phyloP scores from a whole-genome alignment of 2,797 vertebrate genomes.

The Oophaga sylvatica region DNA sequence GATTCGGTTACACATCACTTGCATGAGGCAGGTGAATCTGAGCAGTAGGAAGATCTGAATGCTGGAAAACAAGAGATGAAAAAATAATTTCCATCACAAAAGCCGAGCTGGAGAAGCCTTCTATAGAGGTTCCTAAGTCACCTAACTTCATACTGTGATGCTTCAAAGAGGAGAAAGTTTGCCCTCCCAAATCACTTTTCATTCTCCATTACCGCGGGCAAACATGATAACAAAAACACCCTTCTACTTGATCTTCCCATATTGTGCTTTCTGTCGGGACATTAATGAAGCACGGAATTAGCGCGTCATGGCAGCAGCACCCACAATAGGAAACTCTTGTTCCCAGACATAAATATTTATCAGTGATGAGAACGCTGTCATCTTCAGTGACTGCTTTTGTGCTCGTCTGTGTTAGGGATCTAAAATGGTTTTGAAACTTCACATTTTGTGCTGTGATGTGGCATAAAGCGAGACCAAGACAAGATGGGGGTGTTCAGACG shows the following conservation, averaged over 20 bases:
- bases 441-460: not conserved
- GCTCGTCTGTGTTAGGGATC: not conserved
- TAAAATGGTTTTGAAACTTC: not conserved
- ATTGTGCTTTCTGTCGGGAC: constrained; percentile 33
- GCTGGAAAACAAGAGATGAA: constrained; percentile 16
- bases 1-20: constrained; percentile 33
- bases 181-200: constrained; percentile 55
- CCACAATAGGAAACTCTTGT: constrained; percentile 19
- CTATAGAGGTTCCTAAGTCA: constrained; percentile 40
- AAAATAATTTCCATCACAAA: constrained; percentile 58
- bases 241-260: constrained; percentile 44
- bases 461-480: not conserved
- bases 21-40: constrained; percentile 50
- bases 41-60: constrained; percentile 7
- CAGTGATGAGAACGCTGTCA: not conserved
- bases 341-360: constrained; percentile 23
- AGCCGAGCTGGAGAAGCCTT: constrained; percentile 27
- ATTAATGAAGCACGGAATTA: constrained; percentile 43
- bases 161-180: constrained; percentile 51
- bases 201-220: constrained; percentile 47
- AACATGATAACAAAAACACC: constrained; percentile 52
- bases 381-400: not conserved
- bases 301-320: constrained; percentile 21
- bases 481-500: not conserved
- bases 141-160: constrained; percentile 56